Evolutionary conservation across 1,140 invertebrate genomes (phyloP), one percentile per base, ranked within the genome.

Genomic region (Gonioctena quinquepunctata): DNA sequence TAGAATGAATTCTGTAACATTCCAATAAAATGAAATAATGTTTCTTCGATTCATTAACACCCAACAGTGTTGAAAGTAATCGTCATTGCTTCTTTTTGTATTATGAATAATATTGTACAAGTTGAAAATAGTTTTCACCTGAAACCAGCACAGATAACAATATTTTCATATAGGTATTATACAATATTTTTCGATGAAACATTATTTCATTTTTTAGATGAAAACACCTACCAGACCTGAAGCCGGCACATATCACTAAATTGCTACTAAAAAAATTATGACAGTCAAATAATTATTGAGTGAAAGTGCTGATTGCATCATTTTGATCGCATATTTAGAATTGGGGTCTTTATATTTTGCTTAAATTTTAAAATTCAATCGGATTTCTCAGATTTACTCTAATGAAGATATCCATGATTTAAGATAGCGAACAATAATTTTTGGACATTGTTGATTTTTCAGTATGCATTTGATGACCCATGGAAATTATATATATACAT

Each of bases 221-320:
- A 54, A 54, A 54, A 25, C 7, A 28, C 21, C 60, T 69, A 52
- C 57, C 66, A 61, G 66, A 72, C 61, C 71, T 72, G 71, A 52
- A 65, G 61, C 71, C 71, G 69, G 71, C 71, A 72, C 66, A 72
- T 66, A 69, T 61, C 71, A 72, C 67, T 63, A 64, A 59, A 68
- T 62, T 42, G 60, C 61, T 57, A 65, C 28, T 65, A 65, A 54
- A 8, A 54, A 6, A 6, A 7, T 42, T 42, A 42, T 7, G 6
- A 7, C 33, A n/a, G 33, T n/a, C 33, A 42, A 42, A 19, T 19
- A 18, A 54, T 1, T 16, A 54, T 19, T 54, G 16, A 54, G 50
- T 0, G 50, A 22, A 54, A 42, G 33, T 13, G 33, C 16, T 42
- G 33, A 11, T 11, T 42, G 33, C 33, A 42, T 42, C 33, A 42